Conservation (phyloP, 1,140 invertebrate genomes). For the Oncopodura yosiiana region DNA sequence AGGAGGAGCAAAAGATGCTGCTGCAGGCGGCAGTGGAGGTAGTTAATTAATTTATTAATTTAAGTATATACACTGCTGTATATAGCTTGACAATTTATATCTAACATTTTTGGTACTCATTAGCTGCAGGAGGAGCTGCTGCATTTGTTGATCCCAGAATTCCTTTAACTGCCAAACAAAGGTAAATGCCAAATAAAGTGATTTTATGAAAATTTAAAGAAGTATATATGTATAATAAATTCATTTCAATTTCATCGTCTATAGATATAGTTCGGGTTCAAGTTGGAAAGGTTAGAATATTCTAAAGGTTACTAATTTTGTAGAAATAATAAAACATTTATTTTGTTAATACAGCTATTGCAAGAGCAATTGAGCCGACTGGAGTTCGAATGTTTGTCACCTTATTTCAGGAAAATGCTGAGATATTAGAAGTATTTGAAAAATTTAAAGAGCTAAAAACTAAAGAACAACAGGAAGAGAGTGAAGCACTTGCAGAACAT, state of each 20-base stretch:
- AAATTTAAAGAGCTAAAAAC: conserved; percentile 69
- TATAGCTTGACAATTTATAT: too few species aligned
- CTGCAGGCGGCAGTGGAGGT: conserved; percentile 36
- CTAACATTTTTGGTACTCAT: conserved; percentile 22
- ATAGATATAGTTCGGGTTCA: too few species aligned
- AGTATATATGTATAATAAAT: too few species aligned
- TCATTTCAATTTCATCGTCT: too few species aligned
- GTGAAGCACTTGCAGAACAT: conserved; percentile 71
- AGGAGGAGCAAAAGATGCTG: conserved; percentile 41
- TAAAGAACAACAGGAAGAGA: conserved; percentile 66
- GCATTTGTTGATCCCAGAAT: conserved; percentile 61
- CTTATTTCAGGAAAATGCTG: conserved; percentile 82
- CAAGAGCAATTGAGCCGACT: conserved; percentile 72
- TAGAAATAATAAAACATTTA: too few species aligned
- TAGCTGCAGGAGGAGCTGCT: conserved; percentile 41
- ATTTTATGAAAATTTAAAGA: too few species aligned
- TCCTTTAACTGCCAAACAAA: conserved; percentile 73
- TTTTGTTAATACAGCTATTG: too few species aligned
- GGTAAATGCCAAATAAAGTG: too few species aligned
- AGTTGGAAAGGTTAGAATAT: too few species aligned
- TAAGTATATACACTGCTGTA: too few species aligned
- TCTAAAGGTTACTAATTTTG: too few species aligned
- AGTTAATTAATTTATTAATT: too few species aligned
- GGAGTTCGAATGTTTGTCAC: conserved; percentile 83
- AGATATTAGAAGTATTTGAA: conserved; percentile 67